phyloP scores from a whole-genome alignment of 2,888 invertebrate species.

The Callyntrura sp. region DNA sequence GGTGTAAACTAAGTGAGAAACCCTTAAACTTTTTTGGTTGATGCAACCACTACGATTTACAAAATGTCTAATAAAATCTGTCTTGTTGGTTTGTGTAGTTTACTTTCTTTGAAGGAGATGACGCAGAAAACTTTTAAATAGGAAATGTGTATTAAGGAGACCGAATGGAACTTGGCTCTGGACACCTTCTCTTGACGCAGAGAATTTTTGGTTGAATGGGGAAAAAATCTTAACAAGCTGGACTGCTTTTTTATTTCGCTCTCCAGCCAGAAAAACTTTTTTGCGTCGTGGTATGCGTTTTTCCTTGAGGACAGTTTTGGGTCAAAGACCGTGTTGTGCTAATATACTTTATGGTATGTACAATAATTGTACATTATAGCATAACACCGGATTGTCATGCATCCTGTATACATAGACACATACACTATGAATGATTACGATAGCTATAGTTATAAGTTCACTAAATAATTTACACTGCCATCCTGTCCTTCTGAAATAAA shows the following conservation, averaged over 20 bases:
- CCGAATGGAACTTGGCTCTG: conserved; percentile 33
- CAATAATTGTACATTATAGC: too few species aligned
- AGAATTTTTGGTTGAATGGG: conserved; percentile 20
- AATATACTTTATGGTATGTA: too few species aligned
- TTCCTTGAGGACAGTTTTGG: conserved; percentile 45
- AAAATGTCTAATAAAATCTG: background rate
- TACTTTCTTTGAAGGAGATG: background rate
- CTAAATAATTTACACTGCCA: too few species aligned
- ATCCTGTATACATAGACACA: too few species aligned
- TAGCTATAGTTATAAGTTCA: too few species aligned
- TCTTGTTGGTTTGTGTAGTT: background rate
- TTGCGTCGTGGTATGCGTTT: background rate
- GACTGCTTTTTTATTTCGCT: conserved; percentile 36
- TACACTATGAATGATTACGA: too few species aligned
- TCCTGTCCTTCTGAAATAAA: too few species aligned
- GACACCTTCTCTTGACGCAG: conserved; percentile 23
- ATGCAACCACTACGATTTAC: background rate
- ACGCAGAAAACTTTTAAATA: background rate
- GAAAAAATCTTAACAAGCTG: conserved; percentile 36
- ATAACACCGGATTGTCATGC: too few species aligned
- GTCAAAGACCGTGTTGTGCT: conserved; percentile 14
- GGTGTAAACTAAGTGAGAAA: too few species aligned
- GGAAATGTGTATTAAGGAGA: background rate
- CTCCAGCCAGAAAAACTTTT: background rate
- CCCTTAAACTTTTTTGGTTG: background rate